These are phyloP conservation scores for Apeira syringaria DNA, from an alignment of 2,888 invertebrate genomes.

Conservation along the genomic window DNA sequence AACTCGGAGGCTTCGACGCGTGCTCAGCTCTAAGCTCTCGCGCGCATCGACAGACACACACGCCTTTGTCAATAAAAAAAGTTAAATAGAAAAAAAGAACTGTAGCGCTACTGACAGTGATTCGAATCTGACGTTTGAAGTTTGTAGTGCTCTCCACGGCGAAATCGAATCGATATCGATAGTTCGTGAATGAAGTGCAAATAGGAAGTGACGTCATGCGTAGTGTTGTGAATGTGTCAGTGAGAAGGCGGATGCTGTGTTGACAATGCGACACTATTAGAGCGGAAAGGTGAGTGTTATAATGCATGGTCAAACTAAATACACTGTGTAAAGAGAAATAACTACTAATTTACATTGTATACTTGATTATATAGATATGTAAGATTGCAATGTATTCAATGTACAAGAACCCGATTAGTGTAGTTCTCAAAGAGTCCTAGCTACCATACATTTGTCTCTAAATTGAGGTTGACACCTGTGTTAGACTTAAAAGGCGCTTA, in stretches of 20 bases:
- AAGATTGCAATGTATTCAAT: no score
- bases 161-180: conserved; percentile 50
- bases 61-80: conserved; percentile 57
- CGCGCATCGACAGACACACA: conserved; percentile 71
- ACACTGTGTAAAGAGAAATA: no score
- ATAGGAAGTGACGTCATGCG: conserved; percentile 79
- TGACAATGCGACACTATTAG: conserved; percentile 79
- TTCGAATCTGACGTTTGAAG: conserved; percentile 37
- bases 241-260: conserved; percentile 63
- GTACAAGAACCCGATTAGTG: no score
- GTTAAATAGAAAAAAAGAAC: conserved; percentile 39
- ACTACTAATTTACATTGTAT: no score
- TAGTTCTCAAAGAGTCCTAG: no score
- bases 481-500: no score
- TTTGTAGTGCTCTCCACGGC: conserved; percentile 47
- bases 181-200: conserved; percentile 74
- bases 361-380: no score
- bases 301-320: no score
- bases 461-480: no score
- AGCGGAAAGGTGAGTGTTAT: conserved; percentile 74
- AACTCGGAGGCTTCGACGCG: conserved; percentile 71
- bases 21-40: conserved; percentile 67
- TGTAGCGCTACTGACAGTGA: conserved; percentile 41
- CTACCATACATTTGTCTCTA: no score
- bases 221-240: conserved; percentile 74